Conservation (phyloP, 2,113 vertebrate genomes). For the Cariama cristata region DNA sequence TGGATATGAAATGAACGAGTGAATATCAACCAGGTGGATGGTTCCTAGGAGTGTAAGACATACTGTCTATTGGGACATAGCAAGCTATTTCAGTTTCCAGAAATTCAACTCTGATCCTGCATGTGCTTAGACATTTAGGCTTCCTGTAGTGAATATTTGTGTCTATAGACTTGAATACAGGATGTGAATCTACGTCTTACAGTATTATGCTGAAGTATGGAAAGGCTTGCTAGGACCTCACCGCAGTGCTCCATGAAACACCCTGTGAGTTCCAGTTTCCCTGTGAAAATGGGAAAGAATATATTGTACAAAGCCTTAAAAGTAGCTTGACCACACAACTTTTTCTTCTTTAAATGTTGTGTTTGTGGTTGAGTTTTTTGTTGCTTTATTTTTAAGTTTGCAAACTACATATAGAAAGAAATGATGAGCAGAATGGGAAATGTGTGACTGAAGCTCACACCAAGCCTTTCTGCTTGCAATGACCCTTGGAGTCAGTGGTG, state of each 20-base stretch:
- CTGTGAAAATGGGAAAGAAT: neutral
- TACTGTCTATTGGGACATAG: neutral
- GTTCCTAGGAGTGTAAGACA: neutral
- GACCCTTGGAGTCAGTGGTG: neutral
- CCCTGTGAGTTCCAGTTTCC: neutral
- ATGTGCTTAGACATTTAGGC: neutral
- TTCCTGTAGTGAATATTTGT: neutral
- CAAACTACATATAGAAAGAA: neutral
- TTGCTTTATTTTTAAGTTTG: neutral
- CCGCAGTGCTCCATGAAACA: neutral
- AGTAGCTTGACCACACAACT: neutral
- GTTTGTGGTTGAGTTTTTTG: fast-evolving
- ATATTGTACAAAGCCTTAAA: neutral
- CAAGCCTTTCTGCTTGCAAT: neutral
- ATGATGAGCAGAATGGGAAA: neutral
- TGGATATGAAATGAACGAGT: neutral
- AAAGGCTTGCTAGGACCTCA: neutral
- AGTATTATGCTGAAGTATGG: neutral
- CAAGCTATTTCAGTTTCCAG: neutral
- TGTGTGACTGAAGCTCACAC: neutral
- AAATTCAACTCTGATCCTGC: neutral
- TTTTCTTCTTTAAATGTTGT: neutral
- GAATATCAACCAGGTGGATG: neutral
- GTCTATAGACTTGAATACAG: neutral
- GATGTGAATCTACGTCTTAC: neutral